Evolutionary conservation across 37 sponge, comb jelly and placozoan genomes (phyloP).

Genomic region (Oopsacas minuta): DNA sequence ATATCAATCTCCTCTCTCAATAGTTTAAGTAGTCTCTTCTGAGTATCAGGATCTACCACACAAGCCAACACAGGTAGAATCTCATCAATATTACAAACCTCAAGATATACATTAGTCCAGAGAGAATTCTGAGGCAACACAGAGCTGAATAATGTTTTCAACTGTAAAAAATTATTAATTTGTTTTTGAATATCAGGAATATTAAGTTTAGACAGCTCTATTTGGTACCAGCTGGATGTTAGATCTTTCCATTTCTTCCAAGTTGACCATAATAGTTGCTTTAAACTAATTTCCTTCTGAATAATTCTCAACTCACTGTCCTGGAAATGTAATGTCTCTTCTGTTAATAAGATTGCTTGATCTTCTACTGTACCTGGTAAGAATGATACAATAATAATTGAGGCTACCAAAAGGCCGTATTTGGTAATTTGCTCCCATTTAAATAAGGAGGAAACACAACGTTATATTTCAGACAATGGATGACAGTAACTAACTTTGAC

Average conservation of each 20-base stretch:
- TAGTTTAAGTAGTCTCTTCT: not conserved
- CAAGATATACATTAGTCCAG: not conserved
- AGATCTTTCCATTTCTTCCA: constrained; percentile 17
- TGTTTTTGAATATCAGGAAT: not conserved
- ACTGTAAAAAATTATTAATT: not conserved
- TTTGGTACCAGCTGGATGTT: not conserved
- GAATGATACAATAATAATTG: too few relatives aligned
- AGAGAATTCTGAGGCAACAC: not conserved
- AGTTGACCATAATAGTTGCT: not conserved
- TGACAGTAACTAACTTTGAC: not conserved
- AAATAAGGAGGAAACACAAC: too few relatives aligned
- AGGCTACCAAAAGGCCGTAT: too few relatives aligned
- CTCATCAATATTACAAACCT: not conserved
- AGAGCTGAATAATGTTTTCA: not conserved
- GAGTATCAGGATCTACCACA: not conserved
- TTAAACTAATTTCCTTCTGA: not conserved
- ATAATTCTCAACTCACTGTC: not conserved
- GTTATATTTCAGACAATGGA: not conserved
- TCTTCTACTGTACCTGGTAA: not conserved
- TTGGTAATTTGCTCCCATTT: too few relatives aligned
- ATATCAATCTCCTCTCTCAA: not conserved
- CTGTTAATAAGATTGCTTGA: not conserved
- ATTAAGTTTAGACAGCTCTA: not conserved
- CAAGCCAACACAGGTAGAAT: not conserved
- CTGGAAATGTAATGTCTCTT: not conserved